These are phyloP conservation scores for Leptopilina clavipes DNA, from an alignment of 1,140 invertebrate genomes.

Conservation along the genomic window DNA sequence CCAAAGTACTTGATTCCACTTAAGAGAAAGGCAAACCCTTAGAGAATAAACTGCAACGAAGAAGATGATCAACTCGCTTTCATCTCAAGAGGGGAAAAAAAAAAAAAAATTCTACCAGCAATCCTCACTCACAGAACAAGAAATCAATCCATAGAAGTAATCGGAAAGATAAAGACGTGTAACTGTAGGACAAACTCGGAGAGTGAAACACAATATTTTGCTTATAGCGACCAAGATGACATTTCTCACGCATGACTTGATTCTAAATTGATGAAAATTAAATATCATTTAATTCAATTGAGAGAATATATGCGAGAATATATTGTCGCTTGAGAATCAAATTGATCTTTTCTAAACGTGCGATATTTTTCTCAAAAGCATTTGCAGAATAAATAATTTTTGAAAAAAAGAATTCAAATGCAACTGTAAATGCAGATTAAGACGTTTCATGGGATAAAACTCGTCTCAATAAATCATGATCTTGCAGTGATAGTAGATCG, in stretches of 20 bases:
- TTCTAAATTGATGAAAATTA: too few species aligned
- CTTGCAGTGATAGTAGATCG: slow-evolving; percentile 9
- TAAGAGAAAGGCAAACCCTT: background rate
- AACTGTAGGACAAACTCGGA: too few species aligned
- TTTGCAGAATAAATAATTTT: background rate
- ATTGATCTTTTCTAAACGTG: background rate
- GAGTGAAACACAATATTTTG: too few species aligned
- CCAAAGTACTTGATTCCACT: slow-evolving; percentile 16
- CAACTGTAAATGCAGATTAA: slow-evolving; percentile 15
- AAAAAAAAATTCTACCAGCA: slow-evolving; percentile 8
- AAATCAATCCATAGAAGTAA: background rate
- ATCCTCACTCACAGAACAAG: background rate
- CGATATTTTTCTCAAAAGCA: background rate
- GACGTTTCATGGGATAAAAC: background rate
- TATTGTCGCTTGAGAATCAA: too few species aligned
- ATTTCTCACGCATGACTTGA: too few species aligned
- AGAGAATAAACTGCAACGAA: background rate
- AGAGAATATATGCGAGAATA: too few species aligned
- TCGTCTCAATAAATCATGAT: slow-evolving; percentile 27
- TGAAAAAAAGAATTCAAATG: background rate
- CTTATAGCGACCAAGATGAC: too few species aligned
- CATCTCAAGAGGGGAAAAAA: too few species aligned
- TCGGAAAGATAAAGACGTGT: too few species aligned
- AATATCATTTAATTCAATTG: too few species aligned
- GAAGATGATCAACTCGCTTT: background rate